These are phyloP conservation scores for Drosophila trapezifrons DNA, from an alignment of 1,140 invertebrate species.

Conservation along the genomic window DNA sequence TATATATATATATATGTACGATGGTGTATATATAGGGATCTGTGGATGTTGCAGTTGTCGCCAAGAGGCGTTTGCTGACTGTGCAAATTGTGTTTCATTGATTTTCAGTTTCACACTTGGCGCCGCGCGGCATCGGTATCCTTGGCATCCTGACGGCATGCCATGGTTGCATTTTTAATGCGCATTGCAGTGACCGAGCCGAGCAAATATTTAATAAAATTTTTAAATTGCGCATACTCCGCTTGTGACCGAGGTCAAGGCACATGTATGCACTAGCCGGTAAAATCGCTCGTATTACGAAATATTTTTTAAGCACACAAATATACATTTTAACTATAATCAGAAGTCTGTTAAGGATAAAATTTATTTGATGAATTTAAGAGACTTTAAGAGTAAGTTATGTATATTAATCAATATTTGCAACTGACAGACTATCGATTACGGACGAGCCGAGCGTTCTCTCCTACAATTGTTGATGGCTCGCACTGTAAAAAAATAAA, in stretches of 20 bases:
- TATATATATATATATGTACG: not conserved
- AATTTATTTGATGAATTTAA: not conserved
- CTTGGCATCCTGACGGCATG: slow-evolving; percentile 59
- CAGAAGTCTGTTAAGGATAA: no score
- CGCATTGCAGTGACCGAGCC: slow-evolving; percentile 64
- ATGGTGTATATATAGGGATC: not conserved
- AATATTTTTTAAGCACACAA: slow-evolving; percentile 1
- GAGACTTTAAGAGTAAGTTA: not conserved
- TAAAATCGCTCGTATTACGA: not conserved
- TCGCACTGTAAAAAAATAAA: slow-evolving; percentile 84
- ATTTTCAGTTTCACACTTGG: slow-evolving; percentile 63
- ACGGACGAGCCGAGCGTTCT: not conserved
- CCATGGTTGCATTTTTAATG: slow-evolving; percentile 68
- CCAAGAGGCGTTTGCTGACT: slow-evolving; percentile 56
- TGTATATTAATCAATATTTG: not conserved
- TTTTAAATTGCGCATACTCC: slow-evolving; percentile 49
- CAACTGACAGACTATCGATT: slow-evolving; percentile 30
- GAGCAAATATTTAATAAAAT: slow-evolving; percentile 71
- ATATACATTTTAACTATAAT: not conserved
- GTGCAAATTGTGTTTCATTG: slow-evolving; percentile 69
- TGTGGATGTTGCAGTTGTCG: slow-evolving; percentile 45
- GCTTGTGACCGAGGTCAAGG: slow-evolving; percentile 27
- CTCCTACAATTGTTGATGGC: slow-evolving; percentile 50
- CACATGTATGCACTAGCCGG: not conserved
- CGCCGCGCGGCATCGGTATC: slow-evolving; percentile 19